These are phyloP conservation scores for Cotesia congregata DNA, from an alignment of 2,888 invertebrate species.

Conservation along the genomic window DNA sequence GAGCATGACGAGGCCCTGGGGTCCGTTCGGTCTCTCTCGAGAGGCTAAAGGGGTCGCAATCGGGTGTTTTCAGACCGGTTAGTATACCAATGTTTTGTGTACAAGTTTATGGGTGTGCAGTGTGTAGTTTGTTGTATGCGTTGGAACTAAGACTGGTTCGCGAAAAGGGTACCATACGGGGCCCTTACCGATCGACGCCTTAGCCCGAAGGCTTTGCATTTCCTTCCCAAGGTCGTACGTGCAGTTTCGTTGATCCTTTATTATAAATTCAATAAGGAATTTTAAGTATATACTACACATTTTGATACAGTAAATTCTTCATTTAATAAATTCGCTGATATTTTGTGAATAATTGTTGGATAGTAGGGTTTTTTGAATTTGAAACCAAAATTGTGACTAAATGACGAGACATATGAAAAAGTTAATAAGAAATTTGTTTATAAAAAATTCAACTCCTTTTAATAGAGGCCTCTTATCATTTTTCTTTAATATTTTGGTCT, in stretches of 20 bases:
- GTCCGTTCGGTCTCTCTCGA: constrained; percentile 4
- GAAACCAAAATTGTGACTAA: too few relatives aligned
- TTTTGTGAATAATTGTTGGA: too few relatives aligned
- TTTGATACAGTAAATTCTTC: neutral
- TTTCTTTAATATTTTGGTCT: too few relatives aligned
- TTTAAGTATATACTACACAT: neutral
- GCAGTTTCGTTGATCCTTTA: constrained; percentile 9
- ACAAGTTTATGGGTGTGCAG: constrained; percentile 7
- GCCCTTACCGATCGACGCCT: constrained; percentile 29
- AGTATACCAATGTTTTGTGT: constrained; percentile 41
- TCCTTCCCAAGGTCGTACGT: constrained; percentile 36
- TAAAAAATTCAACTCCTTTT: too few relatives aligned
- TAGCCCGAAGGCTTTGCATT: constrained; percentile 23
- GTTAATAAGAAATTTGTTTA: too few relatives aligned
- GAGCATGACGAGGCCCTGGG: constrained; percentile 56
- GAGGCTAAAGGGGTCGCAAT: constrained; percentile 50
- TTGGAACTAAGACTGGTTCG: constrained; percentile 36
- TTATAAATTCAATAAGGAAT: constrained; percentile 4
- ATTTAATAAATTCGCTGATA: neutral
- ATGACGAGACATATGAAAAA: too few relatives aligned
- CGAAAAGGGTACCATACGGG: constrained; percentile 23
- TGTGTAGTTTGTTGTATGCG: neutral
- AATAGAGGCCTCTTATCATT: too few relatives aligned
- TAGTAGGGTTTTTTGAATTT: too few relatives aligned
- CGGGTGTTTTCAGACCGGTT: constrained; percentile 53